A percentile compares a stretch with the other conserved stretches of the same genome.
phyloP scores from a whole-genome alignment of 1,140 invertebrate genomes.

The Anastatus disparis region DNA sequence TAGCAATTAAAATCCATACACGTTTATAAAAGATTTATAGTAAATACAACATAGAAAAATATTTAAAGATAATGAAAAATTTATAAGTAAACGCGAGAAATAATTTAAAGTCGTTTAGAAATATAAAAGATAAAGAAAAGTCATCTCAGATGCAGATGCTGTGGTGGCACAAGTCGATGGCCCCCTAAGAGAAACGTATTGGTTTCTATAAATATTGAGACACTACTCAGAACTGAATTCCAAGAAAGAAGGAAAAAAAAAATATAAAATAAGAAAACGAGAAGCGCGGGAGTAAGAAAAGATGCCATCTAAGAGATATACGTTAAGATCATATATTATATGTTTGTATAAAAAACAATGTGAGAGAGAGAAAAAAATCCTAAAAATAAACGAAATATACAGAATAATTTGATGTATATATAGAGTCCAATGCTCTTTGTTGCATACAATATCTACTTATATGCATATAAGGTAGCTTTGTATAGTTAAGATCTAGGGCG shows the following conservation, averaged over 20 bases:
- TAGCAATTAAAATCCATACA: too few relatives aligned
- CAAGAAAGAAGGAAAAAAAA: conserved; percentile 46
- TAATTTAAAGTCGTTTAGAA: too few relatives aligned
- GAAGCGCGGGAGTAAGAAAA: conserved; percentile 52
- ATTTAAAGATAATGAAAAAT: too few relatives aligned
- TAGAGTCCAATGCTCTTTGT: conserved; percentile 48
- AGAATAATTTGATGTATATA: conserved; percentile 44
- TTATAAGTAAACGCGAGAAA: too few relatives aligned
- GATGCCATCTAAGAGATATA: too few relatives aligned
- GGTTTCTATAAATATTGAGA: conserved; percentile 55
- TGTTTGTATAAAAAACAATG: too few relatives aligned
- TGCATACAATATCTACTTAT: not conserved
- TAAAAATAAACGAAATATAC: conserved; percentile 25
- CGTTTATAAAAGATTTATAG: too few relatives aligned
- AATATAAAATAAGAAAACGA: not conserved
- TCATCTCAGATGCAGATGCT: too few relatives aligned
- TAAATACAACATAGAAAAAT: too few relatives aligned
- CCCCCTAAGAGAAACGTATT: conserved; percentile 47
- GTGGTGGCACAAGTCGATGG: too few relatives aligned
- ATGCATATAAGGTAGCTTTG: not conserved
- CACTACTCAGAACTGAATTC: conserved; percentile 45
- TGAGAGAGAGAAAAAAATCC: not conserved
- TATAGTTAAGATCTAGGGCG: conserved; percentile 25
- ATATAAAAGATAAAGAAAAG: too few relatives aligned
- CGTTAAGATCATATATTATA: too few relatives aligned